These are phyloP conservation scores for Geodia barretti DNA, from an alignment of 37 sponge, comb jelly and placozoan species.

Conservation along the genomic window DNA sequence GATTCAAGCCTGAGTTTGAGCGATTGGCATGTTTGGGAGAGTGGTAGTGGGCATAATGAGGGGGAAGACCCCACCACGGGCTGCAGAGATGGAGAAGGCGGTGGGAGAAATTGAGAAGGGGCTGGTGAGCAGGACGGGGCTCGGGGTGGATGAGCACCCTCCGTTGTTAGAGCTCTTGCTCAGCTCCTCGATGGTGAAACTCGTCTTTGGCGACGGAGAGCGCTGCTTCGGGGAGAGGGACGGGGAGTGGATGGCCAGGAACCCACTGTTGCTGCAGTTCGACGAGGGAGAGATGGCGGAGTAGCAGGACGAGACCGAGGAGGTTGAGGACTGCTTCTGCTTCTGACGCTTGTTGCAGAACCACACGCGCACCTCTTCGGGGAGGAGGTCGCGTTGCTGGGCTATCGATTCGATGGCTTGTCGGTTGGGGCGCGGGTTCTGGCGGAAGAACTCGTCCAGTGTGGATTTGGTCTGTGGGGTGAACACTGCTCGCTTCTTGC, in stretches of 20 bases:
- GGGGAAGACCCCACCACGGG: not conserved
- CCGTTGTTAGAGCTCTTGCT: slow-evolving; percentile 64
- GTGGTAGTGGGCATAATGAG: not conserved
- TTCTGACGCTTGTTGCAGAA: slow-evolving; percentile 95
- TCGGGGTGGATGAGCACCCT: slow-evolving; percentile 15
- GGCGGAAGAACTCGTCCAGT: slow-evolving; percentile 66
- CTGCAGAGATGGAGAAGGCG: not conserved
- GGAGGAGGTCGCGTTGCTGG: slow-evolving; percentile 73
- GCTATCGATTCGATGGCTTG: slow-evolving; percentile 67
- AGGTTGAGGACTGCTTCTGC: slow-evolving; percentile 36
- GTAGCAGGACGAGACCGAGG: not conserved
- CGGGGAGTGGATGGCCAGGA: not conserved
- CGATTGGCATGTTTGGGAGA: not conserved
- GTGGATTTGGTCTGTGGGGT: slow-evolving; percentile 55
- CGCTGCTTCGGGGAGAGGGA: not conserved
- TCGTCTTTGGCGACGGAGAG: slow-evolving; percentile 40
- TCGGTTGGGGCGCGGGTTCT: slow-evolving; percentile 77
- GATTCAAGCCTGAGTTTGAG: not conserved
- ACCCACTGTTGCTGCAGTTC: not conserved
- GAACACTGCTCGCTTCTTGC: slow-evolving; percentile 89
- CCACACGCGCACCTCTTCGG: slow-evolving; percentile 92
- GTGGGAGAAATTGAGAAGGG: slow-evolving; percentile 15
- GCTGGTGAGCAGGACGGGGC: slow-evolving; percentile 31
- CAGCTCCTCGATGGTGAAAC: slow-evolving; percentile 82
- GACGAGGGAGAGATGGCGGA: slow-evolving; percentile 29